phyloP scores from a whole-genome alignment of 1,140 invertebrate species.

The Cotesia typhae region DNA sequence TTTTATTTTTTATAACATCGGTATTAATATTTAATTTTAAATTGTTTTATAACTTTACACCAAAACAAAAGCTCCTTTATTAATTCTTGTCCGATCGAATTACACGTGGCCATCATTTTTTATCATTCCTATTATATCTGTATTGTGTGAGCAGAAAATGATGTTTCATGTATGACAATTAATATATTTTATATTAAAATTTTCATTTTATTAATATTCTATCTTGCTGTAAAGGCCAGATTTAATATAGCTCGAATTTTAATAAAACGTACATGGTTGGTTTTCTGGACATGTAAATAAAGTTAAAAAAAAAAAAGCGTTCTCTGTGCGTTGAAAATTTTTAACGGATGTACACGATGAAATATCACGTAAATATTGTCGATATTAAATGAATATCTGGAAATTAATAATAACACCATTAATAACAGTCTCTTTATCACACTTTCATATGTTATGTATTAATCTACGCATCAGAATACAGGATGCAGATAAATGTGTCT shows the following conservation, averaged over 20 bases:
- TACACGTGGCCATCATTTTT: too few species aligned
- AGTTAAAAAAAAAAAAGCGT: neutral
- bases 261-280: conserved; percentile 32
- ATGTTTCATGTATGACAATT: too few species aligned
- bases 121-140: too few species aligned
- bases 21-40: neutral
- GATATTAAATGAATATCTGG: conserved; percentile 33
- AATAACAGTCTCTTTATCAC: conserved; percentile 15
- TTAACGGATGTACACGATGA: neutral
- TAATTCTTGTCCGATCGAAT: too few species aligned
- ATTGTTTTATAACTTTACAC: too few species aligned
- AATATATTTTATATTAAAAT: neutral
- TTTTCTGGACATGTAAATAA: conserved; percentile 39
- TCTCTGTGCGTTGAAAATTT: conserved; percentile 4
- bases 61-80: too few species aligned
- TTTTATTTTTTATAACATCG: neutral
- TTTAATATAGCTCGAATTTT: conserved; percentile 38
- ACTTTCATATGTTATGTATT: conserved; percentile 15
- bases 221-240: conserved; percentile 26
- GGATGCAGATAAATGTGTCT: neutral
- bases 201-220: conserved; percentile 5
- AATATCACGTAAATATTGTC: conserved; percentile 28
- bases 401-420: conserved; percentile 38
- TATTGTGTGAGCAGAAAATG: too few species aligned
- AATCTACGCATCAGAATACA: neutral